Base-by-base conservation (phyloP, 2,888 invertebrate genomes). In the Drosophila kanekoi region DNA sequence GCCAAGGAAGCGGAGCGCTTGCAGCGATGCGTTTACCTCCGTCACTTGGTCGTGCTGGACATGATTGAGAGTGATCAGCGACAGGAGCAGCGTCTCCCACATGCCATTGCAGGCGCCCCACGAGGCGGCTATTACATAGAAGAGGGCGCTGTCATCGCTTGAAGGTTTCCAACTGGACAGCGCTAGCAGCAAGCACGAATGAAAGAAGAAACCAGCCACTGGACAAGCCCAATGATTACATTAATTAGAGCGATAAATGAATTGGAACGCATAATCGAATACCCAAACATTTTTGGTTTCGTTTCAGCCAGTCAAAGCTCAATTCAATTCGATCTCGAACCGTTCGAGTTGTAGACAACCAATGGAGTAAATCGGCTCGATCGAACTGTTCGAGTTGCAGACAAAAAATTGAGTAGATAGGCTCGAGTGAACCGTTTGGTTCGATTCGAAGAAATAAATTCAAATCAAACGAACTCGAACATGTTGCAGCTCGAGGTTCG, bases 81-180 rank as follows among this genome's bases (percentile, higher is more conserved):
- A 91, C 47, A 92, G 93, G 53, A 93, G 90, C 20, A 94, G 91
- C 4, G 96, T 96, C 89, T 97, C 96, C 97, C 97, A 97, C 77
- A 97, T 95, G 18, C 96, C 96, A 59, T 96, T 96, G 91, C 97
- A 97, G 3, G 97, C 96, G 14, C 96, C 97, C 97, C 97, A 97
- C 0, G 96, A 96, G 0, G 97, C 96, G 3, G 96, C 96, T 53
- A 97, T 96, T 20, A 97, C 96, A 77, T 96, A 96, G 66, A 97
- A 96, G 54, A 97, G 93, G 1, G 96, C 97, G 14, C 96, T 94
- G 84, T 97, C 97, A 57, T 96, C 96, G 65, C 95, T 94, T 0
- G 96, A 96, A 0, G 97, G 97, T 72, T 96, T 95, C 97, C 97
- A 97, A 33, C 96, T 93, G 69, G 96, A 93, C 77, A 96, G 92